A percentile compares a stretch with the other conserved stretches of the same genome.
Conservation (phyloP, 2,113 vertebrate species). For the Eonycteris spelaea region DNA sequence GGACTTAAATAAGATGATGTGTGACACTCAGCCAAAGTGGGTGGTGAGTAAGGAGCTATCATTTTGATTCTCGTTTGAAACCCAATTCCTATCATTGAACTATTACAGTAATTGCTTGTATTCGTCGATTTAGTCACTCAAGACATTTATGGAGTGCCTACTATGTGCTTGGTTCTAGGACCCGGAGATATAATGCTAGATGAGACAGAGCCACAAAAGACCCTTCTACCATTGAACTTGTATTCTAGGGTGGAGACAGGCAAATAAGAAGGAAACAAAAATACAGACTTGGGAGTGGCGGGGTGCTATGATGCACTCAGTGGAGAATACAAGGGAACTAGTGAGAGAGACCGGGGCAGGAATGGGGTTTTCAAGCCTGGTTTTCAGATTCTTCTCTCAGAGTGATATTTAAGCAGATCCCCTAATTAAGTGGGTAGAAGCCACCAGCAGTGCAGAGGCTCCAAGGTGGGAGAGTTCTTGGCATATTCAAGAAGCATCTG, state of each 20-base stretch:
- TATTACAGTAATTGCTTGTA: neutral
- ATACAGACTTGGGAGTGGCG: neutral
- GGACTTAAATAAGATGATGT: neutral
- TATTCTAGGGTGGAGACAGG: neutral
- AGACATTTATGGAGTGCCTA: neutral
- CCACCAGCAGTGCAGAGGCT: neutral
- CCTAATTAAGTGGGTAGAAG: neutral
- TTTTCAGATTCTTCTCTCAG: neutral
- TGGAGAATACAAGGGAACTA: neutral
- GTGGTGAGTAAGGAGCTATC: neutral
- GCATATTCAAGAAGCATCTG: neutral
- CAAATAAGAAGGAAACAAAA: neutral
- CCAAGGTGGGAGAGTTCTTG: neutral
- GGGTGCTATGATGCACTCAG: accelerated
- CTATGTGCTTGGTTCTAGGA: neutral
- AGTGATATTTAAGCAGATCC: neutral
- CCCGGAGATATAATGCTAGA: too few relatives aligned
- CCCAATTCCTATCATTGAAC: neutral
- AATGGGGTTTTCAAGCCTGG: neutral
- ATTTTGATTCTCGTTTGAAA: neutral
- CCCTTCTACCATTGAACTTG: neutral
- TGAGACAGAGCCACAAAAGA: neutral
- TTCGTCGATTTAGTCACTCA: neutral
- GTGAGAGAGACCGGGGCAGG: accelerated
- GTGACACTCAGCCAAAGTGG: neutral